phyloP scores from a whole-genome alignment of 2,113 vertebrate genomes.

The Daphoenositta chrysoptera region DNA sequence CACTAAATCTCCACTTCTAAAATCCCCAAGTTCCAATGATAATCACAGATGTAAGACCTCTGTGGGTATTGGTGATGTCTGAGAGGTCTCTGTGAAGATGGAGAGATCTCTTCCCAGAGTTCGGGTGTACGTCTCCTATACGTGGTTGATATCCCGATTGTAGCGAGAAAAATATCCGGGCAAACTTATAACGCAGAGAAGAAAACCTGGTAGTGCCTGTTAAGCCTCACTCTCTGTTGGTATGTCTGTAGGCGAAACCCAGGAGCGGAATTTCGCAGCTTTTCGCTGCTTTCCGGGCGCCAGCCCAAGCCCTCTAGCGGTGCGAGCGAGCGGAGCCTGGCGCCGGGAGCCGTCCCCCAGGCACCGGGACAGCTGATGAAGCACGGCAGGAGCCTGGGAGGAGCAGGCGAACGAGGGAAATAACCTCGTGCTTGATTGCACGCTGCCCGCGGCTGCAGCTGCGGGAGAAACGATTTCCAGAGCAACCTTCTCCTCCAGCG shows the following conservation, averaged over 20 bases:
- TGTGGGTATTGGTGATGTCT: not conserved
- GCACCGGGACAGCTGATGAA: not conserved
- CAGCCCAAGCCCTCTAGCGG: not conserved
- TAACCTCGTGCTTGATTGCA: not conserved
- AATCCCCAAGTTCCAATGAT: not conserved
- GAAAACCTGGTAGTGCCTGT: not conserved
- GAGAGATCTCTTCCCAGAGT: not conserved
- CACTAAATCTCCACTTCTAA: not conserved
- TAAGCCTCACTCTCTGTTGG: not conserved
- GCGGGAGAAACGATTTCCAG: not conserved
- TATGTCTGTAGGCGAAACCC: rapidly evolving
- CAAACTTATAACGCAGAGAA: not conserved
- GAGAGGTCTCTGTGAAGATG: not conserved
- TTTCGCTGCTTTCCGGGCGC: rapidly evolving
- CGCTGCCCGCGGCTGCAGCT: not conserved
- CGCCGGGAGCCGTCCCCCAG: rapidly evolving
- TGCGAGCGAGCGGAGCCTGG: rapidly evolving
- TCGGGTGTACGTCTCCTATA: rapidly evolving
- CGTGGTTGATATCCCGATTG: not conserved
- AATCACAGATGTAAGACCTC: not conserved
- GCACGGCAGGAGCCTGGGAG: not conserved
- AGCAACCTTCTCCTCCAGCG: not conserved
- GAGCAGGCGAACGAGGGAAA: too few relatives aligned
- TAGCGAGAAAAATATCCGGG: not conserved
- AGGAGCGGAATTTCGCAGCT: not conserved